A percentile compares a stretch with the other conserved stretches of the same genome.
These are phyloP conservation scores for Dryoscopus gambensis DNA, from an alignment of 2,113 vertebrate genomes.

Conservation along the genomic window DNA sequence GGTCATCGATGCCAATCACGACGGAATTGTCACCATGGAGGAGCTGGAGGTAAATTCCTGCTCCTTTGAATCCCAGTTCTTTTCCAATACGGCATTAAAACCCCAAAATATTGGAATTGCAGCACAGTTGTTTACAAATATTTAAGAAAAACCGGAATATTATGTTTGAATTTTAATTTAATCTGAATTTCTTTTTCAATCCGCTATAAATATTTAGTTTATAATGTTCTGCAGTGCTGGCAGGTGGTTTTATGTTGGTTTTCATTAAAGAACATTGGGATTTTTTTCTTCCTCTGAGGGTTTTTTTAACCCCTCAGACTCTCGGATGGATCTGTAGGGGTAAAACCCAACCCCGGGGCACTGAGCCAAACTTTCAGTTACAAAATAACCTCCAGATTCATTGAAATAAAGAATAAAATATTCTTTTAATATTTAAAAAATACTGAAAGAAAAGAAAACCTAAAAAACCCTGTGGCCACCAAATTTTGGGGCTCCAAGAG, in stretches of 20 bases:
- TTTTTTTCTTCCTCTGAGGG: not conserved
- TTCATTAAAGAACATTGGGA: not conserved
- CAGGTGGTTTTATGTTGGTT: not conserved
- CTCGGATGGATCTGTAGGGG: not conserved
- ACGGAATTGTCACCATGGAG: conserved; percentile 89
- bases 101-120: not conserved
- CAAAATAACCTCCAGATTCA: no score
- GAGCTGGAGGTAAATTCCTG: conserved; percentile 83
- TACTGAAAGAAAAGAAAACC: no score
- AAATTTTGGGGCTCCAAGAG: no score
- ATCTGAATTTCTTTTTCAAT: no score
- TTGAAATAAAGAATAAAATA: no score
- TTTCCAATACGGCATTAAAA: not conserved
- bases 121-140: not conserved
- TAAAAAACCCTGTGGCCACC: no score
- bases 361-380: not conserved
- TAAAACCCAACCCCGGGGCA: not conserved
- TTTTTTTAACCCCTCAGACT: not conserved
- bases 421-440: no score
- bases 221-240: not conserved
- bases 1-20: conserved; percentile 84
- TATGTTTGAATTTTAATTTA: no score
- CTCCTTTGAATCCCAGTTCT: rapidly evolving
- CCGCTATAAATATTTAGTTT: not conserved
- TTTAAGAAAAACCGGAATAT: not conserved